Conservation (phyloP, 2,113 vertebrate species). For the Gyps fulvus region DNA sequence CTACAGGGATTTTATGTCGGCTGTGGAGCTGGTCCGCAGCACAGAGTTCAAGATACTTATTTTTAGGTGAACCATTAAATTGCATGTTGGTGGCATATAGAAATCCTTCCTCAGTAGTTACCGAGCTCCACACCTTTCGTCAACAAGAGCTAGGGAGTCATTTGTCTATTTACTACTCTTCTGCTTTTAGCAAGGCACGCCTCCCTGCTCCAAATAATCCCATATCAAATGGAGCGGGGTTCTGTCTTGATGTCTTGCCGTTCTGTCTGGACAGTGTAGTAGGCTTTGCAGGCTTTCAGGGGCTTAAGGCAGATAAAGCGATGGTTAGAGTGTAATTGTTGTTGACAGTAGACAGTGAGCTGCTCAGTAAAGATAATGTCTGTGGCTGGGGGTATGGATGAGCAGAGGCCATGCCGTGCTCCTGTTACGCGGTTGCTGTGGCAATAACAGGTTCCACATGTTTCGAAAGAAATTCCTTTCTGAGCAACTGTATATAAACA, state of each 20-base stretch:
- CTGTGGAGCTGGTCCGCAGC: not conserved
- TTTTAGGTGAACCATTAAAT: not conserved
- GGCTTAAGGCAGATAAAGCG: not conserved
- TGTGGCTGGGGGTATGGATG: not conserved
- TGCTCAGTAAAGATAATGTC: not conserved
- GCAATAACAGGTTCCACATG: not conserved
- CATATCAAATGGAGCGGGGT: rapidly evolving
- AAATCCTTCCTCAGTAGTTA: not conserved
- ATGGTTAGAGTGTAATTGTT: not conserved
- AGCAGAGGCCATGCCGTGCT: not conserved
- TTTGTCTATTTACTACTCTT: not conserved
- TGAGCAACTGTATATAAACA: not conserved
- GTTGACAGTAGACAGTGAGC: not conserved
- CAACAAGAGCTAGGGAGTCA: not conserved
- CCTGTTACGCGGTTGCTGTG: not conserved
- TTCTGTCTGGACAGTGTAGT: not conserved
- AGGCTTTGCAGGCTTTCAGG: not conserved
- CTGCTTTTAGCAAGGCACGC: not conserved
- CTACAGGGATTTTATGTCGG: rapidly evolving
- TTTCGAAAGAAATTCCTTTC: slow-evolving; percentile 29
- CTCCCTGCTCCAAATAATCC: not conserved
- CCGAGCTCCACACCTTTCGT: not conserved
- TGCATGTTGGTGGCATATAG: not conserved
- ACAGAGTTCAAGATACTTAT: not conserved
- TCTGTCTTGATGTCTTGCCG: not conserved